Evolutionary conservation across 2,113 vertebrate species (phyloP).

Genomic region (Notarius lentiginosus): DNA sequence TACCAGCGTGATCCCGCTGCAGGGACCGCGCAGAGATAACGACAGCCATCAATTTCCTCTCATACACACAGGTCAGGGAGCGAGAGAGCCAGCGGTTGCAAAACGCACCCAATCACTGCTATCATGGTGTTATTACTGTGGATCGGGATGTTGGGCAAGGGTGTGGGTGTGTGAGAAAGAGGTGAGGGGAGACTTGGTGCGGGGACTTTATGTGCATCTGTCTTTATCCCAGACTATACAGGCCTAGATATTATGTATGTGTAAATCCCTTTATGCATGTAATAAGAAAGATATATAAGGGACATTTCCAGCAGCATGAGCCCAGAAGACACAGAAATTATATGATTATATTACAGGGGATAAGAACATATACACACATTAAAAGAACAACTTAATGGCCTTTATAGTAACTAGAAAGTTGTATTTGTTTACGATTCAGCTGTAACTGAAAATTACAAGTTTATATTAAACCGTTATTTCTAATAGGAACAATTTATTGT

Average conservation of each 20-base stretch:
- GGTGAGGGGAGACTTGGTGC: conserved; percentile 6
- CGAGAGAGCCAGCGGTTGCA: conserved; percentile 26
- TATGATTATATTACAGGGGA: background rate
- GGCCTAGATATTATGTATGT: background rate
- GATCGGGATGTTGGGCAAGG: background rate
- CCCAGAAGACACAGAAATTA: background rate
- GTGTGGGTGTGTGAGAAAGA: background rate
- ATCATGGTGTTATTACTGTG: conserved; percentile 40
- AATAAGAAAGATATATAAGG: background rate
- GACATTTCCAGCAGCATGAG: background rate
- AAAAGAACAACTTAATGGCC: background rate
- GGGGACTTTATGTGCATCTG: background rate
- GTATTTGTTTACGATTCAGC: background rate
- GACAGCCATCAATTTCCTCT: conserved; percentile 35
- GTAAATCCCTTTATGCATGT: background rate
- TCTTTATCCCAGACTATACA: background rate
- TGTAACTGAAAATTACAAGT: background rate
- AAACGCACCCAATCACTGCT: conserved; percentile 32
- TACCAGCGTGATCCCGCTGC: conserved; percentile 26
- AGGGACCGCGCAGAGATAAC: conserved; percentile 40
- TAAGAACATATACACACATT: background rate
- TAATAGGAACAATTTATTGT: background rate
- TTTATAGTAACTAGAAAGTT: background rate
- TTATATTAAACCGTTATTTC: background rate
- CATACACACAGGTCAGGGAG: conserved; percentile 32